These are phyloP conservation scores for Lycia hirtaria DNA, from an alignment of 2,888 invertebrate species.

Conservation along the genomic window DNA sequence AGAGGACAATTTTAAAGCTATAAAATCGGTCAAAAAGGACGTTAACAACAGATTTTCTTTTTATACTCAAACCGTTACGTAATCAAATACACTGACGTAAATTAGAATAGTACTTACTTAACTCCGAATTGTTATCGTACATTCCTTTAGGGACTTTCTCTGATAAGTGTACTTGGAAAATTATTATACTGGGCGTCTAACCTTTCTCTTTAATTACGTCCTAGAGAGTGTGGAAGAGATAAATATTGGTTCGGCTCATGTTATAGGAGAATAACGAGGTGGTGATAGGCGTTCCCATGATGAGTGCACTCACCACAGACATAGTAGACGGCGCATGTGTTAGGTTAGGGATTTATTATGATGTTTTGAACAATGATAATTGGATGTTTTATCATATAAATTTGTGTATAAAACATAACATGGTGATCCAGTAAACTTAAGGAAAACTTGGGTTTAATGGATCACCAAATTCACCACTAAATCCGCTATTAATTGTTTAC, in stretches of 20 bases:
- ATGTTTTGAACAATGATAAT: too few relatives aligned
- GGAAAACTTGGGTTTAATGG: too few relatives aligned
- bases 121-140: constrained; percentile 53
- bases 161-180: constrained; percentile 68
- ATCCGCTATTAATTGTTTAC: too few relatives aligned
- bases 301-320: constrained; percentile 60
- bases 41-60: constrained; percentile 33
- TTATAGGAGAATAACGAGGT: constrained; percentile 69
- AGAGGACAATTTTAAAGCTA: constrained; percentile 23
- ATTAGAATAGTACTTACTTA: constrained; percentile 40
- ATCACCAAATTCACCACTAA: too few relatives aligned
- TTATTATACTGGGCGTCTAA: constrained; percentile 69
- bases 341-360: too few relatives aligned
- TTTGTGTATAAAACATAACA: too few relatives aligned
- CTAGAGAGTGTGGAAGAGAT: constrained; percentile 73
- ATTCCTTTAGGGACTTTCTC: constrained; percentile 73
- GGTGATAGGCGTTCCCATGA: constrained; percentile 65
- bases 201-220: constrained; percentile 79
- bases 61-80: constrained; percentile 27
- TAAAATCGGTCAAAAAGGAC: constrained; percentile 35
- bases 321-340: too few relatives aligned
- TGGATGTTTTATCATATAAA: too few relatives aligned
- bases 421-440: too few relatives aligned
- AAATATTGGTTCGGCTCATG: constrained; percentile 57
- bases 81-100: constrained; percentile 38